Evolutionary conservation across 2,113 vertebrate genomes (phyloP), one percentile per base, ranked within the genome.

Genomic region (Plestiodon gilberti): DNA sequence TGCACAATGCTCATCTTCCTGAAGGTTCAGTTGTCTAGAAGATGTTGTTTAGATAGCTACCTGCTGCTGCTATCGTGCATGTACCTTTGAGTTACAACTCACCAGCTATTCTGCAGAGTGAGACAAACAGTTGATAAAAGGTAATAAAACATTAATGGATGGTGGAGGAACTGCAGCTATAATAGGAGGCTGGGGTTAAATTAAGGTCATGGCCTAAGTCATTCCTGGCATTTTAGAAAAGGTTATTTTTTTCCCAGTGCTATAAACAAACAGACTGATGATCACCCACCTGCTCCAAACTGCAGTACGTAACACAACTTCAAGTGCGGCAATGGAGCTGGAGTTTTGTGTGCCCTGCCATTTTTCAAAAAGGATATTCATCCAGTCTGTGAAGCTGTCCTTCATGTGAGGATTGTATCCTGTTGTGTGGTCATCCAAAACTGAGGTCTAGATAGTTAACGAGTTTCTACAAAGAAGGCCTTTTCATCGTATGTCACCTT

Each of bases 141-240:
- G 17, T 43, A 83, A 87, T 79, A 69, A 87, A 86, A 83, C 55
- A 74, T 81, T 80, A 87, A 77, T 77, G 77, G 65, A 18, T 55
- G 40, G 30, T 81, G 40, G 62, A 23, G 70, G 82, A 84, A 69
- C 57, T 64, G 43, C 38, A 77, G 71, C 43, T 81, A 80, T 90
- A 70, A 76, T 64, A 78, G 40, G 79, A 67, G 71, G 28, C 55
- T 10, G 9, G 22, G 70, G 70, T 81, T 84, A 87, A 69, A 84
- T 77, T 48, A 87, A 81, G 85, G 77, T 55, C 78, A 15, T 6
- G 43, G 67, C 52, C 71, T 40, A 55, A 76, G 33, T 40, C 40
- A 77, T 76, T 38, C 77, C 61, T 84, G 62, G 69, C 43, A 79
- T 84, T 84, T 81, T 18, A 71, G 85, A 87, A 84, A 75, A 74